A percentile compares a stretch with the other conserved stretches of the same genome.
Conservation (phyloP, 2,888 invertebrate species). For the Microplitis manilae region DNA sequence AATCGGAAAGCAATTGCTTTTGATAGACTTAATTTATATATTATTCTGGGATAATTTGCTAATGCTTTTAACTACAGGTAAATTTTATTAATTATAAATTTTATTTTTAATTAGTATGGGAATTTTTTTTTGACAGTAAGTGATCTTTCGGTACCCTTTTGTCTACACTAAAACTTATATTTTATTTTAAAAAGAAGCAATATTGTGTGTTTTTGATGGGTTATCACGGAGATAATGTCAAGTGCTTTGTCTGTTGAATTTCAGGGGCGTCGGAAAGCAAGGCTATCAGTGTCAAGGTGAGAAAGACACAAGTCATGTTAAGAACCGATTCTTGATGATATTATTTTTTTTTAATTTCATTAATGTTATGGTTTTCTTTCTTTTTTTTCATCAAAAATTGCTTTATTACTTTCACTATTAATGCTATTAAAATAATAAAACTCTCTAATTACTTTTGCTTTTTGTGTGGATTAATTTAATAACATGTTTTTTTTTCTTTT, state of each 20-base stretch:
- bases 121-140: background rate
- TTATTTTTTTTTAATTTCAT: constrained; percentile 8
- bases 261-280: constrained; percentile 96
- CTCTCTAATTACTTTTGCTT: constrained; percentile 37
- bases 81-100: background rate
- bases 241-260: constrained; percentile 74
- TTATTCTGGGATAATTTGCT: background rate
- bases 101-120: background rate
- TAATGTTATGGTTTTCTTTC: constrained; percentile 18
- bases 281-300: constrained; percentile 98
- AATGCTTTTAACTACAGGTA: background rate
- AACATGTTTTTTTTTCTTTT: constrained; percentile 28
- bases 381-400: background rate
- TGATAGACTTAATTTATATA: background rate
- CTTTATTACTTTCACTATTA: background rate
- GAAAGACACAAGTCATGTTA: constrained; percentile 71
- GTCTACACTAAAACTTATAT: background rate
- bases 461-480: constrained; percentile 41
- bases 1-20: background rate
- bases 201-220: constrained; percentile 53
- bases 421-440: constrained; percentile 15
- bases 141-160: background rate
- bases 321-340: constrained; percentile 63
- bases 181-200: constrained; percentile 7
- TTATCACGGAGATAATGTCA: constrained; percentile 68